A percentile compares a stretch with the other conserved stretches of the same genome.
Evolutionary conservation across 1,140 invertebrate genomes (phyloP).

Genomic region (Archegozetes longisetosus): DNA sequence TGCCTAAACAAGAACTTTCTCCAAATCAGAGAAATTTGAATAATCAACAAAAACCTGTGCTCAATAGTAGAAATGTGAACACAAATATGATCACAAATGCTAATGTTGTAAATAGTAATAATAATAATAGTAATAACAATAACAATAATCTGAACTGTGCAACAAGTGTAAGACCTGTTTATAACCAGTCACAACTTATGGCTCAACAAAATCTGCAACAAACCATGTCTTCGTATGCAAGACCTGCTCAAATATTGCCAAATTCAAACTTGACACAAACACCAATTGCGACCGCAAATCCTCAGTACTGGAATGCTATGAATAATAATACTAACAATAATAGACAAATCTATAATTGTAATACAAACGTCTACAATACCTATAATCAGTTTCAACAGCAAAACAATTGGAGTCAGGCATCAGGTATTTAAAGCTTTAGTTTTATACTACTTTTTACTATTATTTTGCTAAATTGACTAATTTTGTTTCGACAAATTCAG

Average conservation of each 20-base stretch:
- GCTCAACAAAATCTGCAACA: not conserved
- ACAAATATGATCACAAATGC: slow-evolving; percentile 1
- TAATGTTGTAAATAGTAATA: not conserved
- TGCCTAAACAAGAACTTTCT: slow-evolving; percentile 24
- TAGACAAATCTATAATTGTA: not conserved
- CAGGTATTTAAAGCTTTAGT: not conserved
- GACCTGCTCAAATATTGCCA: not conserved
- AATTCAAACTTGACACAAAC: not conserved
- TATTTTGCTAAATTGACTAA: not conserved
- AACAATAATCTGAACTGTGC: not conserved
- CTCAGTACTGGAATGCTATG: not conserved
- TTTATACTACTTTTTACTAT: not conserved
- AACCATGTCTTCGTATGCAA: not conserved
- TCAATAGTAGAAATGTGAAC: slow-evolving; percentile 9
- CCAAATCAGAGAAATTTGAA: slow-evolving; percentile 21
- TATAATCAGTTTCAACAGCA: not conserved
- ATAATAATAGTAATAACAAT: not conserved
- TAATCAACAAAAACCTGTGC: slow-evolving; percentile 10
- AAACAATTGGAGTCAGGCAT: not conserved
- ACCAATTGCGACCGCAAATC: not conserved
- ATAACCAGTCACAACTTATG: not conserved
- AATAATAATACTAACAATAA: not conserved
- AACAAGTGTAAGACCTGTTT: slow-evolving; percentile 18
- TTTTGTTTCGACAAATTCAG: not conserved
- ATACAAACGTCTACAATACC: not conserved